Percentiles rank a stretch among this genome's conserved stretches.
phyloP scores from a whole-genome alignment of 2,113 vertebrate species.

The Mustelus asterias region DNA sequence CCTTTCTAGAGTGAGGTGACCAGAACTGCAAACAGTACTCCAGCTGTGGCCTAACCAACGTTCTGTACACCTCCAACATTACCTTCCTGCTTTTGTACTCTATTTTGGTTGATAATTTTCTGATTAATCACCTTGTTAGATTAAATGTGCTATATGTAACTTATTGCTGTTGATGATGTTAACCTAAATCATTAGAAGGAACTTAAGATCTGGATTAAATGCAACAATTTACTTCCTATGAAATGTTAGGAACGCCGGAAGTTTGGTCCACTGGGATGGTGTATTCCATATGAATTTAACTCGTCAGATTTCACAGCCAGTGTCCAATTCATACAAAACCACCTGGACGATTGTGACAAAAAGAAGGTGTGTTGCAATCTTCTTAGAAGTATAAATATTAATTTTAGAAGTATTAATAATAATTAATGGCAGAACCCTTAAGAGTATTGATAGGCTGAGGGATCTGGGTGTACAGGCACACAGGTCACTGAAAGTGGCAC shows the following conservation, averaged over 20 bases:
- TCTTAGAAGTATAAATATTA: background rate
- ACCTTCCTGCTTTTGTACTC: too few relatives aligned
- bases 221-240: background rate
- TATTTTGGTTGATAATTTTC: background rate
- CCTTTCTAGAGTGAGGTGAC: too few relatives aligned
- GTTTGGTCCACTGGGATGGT: slow-evolving; percentile 68
- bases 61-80: too few relatives aligned
- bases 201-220: background rate
- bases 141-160: background rate
- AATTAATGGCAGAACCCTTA: too few relatives aligned
- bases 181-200: background rate
- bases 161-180: background rate
- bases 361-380: slow-evolving; percentile 56
- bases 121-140: background rate
- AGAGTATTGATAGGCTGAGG: too few relatives aligned
- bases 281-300: slow-evolving; percentile 70
- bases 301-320: slow-evolving; percentile 62
- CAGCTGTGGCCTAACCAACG: too few relatives aligned
- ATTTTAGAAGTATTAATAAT: background rate
- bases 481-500: too few relatives aligned
- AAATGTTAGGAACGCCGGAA: slow-evolving; percentile 58
- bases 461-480: too few relatives aligned
- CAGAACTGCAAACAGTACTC: too few relatives aligned
- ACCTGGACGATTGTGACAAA: slow-evolving; percentile 62
- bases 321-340: slow-evolving; percentile 67